These are phyloP conservation scores for Andricus quercusramuli DNA, from an alignment of 2,888 invertebrate species.

Conservation along the genomic window DNA sequence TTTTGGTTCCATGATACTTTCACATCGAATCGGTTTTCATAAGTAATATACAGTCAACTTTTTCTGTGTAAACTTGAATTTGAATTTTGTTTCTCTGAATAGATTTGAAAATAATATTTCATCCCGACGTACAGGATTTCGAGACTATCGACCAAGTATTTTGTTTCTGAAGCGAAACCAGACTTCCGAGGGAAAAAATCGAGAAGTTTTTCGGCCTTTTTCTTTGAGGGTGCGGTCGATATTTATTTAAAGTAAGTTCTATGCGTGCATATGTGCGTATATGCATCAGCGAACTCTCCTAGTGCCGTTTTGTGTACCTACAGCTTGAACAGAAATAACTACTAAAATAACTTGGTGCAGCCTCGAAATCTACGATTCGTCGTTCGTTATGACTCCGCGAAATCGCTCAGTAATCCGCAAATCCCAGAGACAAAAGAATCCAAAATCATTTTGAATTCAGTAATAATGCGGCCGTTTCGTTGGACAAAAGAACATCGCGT, in stretches of 20 bases:
- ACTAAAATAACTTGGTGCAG: slow-evolving; percentile 60
- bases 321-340: slow-evolving; percentile 60
- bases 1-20: no score
- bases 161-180: not conserved
- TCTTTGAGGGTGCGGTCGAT: slow-evolving; percentile 49
- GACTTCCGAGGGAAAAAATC: not conserved
- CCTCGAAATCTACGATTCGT: slow-evolving; percentile 59
- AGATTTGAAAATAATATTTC: not conserved
- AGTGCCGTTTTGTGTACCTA: slow-evolving; percentile 49
- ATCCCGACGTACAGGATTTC: not conserved
- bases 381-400: slow-evolving; percentile 45
- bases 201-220: not conserved
- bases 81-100: not conserved
- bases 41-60: no score
- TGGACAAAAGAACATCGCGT: not conserved
- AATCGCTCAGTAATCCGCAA: slow-evolving; percentile 36
- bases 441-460: not conserved
- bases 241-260: slow-evolving; percentile 44
- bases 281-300: not conserved
- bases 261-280: slow-evolving; percentile 43
- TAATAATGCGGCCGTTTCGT: not conserved
- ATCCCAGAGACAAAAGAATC: not conserved
- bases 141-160: not conserved
- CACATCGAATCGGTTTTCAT: no score
- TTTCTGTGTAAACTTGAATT: not conserved